Evolutionary conservation across 2,888 invertebrate species (phyloP), one percentile per base, ranked within the genome.

Genomic region (Lasioglossum morio): DNA sequence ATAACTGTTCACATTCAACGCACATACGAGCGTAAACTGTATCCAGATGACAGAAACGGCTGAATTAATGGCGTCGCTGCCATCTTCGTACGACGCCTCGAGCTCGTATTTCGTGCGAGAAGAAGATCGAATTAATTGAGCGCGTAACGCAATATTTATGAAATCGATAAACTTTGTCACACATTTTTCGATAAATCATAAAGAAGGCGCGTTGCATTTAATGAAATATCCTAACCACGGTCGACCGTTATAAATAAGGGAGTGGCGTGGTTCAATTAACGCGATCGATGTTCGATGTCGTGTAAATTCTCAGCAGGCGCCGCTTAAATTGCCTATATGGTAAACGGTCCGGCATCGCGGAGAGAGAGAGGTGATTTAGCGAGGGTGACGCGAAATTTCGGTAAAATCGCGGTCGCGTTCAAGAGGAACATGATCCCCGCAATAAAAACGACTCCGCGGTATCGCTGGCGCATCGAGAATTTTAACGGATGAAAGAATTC

Each of bases 401-500:
- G 43, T 48, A 69, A 77, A 77, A 81, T 77, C 37, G 77, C 46
- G 77, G 73, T 16, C 73, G 43, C 63, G 72, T 34, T 77, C 16
- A 40, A 30, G 66, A 48, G 81, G 37, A 37, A 37, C 34, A n/a
- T 40, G 70, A n/a, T 40, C 40, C 1, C n/a, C 57, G 37, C n/a
- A 69, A 69, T 79, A 77, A 77, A 75, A 37, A 57, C 30, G 85
- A 46, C 60, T 16, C 48, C n/a, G 30, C 63, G 23, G 76, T 40
- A 57, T 73, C 53, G 53, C 40, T 37, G n/a, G 27, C 43, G 48
- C 53, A 72, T 76, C 53, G 70, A 77, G 84, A 89, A 89, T 88
- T 70, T 84, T 80, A 77, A 79, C 75, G 72, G 87, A 87, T 87
- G 77, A 89, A 53, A 84, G 87, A 53, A 84, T n/a, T 66, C 63